phyloP scores from a whole-genome alignment of 2,888 invertebrate genomes.

The Ecliptopera silaceata region DNA sequence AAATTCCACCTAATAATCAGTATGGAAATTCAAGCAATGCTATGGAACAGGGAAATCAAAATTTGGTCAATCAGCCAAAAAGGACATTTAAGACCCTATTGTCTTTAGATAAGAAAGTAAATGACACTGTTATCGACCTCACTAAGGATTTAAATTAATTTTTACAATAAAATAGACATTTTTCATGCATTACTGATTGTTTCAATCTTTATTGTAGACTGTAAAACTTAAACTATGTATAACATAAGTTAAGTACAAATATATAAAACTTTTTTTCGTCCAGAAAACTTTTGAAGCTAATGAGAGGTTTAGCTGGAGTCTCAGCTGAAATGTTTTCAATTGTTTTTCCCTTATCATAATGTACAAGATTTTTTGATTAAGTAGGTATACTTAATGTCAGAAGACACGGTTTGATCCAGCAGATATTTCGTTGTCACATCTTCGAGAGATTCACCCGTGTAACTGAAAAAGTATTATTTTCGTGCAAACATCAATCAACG shows the following conservation, averaged over 20 bases:
- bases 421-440: constrained; percentile 1
- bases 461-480: constrained; percentile 32
- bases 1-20: not conserved
- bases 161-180: too few species aligned
- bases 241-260: too few species aligned
- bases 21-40: not conserved
- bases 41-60: not conserved
- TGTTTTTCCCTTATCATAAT: too few species aligned
- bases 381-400: not conserved
- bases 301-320: too few species aligned
- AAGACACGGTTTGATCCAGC: not conserved
- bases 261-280: too few species aligned
- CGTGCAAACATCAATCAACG: constrained; percentile 46
- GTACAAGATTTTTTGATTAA: too few species aligned
- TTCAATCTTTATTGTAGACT: too few species aligned
- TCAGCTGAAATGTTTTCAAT: too few species aligned
- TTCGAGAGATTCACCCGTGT: constrained; percentile 9
- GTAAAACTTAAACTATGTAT: too few species aligned
- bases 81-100: constrained; percentile 41
- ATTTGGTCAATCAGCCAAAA: not conserved
- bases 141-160: constrained; percentile 17
- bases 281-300: too few species aligned
- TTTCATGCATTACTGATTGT: too few species aligned
- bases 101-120: constrained; percentile 23
- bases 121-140: constrained; percentile 34